Base-by-base conservation (phyloP, 2,888 invertebrate species). In the Sphecodes monilicornis region DNA sequence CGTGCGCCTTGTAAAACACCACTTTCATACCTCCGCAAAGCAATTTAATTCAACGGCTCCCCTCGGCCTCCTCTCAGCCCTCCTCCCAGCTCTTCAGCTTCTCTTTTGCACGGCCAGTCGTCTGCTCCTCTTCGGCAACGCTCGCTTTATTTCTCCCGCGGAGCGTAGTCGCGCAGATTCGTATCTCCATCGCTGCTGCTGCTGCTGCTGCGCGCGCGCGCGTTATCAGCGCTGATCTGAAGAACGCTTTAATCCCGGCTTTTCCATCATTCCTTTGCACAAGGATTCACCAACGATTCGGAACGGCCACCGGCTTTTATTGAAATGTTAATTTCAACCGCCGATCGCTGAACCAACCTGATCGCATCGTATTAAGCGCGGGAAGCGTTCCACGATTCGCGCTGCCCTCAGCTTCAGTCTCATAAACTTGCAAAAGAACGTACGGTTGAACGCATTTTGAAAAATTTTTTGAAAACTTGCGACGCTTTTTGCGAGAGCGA, bases 21-120 rank as follows among this genome's bases (percentile, higher is more conserved):
- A 91, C 89, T 90, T 91, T 88, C 86, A 91, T 89, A 91, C 88
- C 86, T 89, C 91, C 88, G 89, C 89, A 89, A 90, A 89, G 91
- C 91, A 91, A 91, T 91, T 91, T 91, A 91, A 90, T 91, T 91
- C 88, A 88, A 85, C 86, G 83, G 57, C 57, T 60, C 83, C 85
- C 69, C 78, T 71, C 73, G 11, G 43, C 13, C 54, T 68, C 36
- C 16, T 50, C 11, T 16, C 68, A 22, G 39, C 36, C 43, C 16
- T 16, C 1, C 26, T 26, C 57, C 26, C 26, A 13, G 57, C 57
- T 57, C 26, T 26, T 50, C 50, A 50, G 50, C 50, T 50, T 50
- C 50, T 50, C 50, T 50, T 50, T 50, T 50, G 50, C 50, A 8
- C 50, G 50, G 8, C 22, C 22, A 22, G 22, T 22, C 36, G 36